Conservation (phyloP, 1,140 invertebrate genomes). For the Lepidurus apus region DNA sequence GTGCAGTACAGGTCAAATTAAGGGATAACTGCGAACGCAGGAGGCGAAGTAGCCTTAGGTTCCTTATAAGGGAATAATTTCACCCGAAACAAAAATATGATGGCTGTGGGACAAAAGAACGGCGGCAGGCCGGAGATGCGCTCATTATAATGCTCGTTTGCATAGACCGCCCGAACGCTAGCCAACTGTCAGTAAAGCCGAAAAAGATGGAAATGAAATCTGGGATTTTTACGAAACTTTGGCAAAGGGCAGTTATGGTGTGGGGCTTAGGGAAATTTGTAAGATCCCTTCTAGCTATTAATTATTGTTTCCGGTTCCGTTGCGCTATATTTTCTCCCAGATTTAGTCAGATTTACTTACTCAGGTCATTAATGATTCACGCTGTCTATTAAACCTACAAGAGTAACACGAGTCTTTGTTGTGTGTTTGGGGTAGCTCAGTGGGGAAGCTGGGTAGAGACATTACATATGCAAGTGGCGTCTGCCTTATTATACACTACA, state of each 20-base stretch:
- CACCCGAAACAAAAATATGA: background rate
- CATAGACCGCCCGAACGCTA: slow-evolving; percentile 17
- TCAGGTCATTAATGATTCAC: background rate
- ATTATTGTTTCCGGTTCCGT: background rate
- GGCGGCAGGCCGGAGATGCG: slow-evolving; percentile 19
- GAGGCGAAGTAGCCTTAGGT: background rate
- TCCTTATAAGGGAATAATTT: slow-evolving; percentile 10
- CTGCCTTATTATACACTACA: background rate
- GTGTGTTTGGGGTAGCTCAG: background rate
- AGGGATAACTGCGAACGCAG: slow-evolving; percentile 3
- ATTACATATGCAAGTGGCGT: background rate
- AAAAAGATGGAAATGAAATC: too few species aligned
- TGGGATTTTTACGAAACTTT: too few species aligned
- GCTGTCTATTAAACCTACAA: background rate
- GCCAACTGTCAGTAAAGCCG: background rate
- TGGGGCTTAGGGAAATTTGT: too few species aligned
- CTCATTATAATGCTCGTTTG: slow-evolving; percentile 13
- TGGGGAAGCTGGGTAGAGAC: background rate
- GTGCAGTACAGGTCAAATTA: background rate
- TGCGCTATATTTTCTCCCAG: background rate
- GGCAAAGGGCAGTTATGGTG: too few species aligned
- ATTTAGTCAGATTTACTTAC: too few species aligned
- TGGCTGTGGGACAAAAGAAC: background rate
- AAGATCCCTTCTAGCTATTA: too few species aligned
- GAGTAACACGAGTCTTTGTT: background rate